Percentiles rank a stretch among this genome's conserved stretches.
phyloP scores from a whole-genome alignment of 2,888 invertebrate genomes.

The Acanthococcus lagerstroemiae region DNA sequence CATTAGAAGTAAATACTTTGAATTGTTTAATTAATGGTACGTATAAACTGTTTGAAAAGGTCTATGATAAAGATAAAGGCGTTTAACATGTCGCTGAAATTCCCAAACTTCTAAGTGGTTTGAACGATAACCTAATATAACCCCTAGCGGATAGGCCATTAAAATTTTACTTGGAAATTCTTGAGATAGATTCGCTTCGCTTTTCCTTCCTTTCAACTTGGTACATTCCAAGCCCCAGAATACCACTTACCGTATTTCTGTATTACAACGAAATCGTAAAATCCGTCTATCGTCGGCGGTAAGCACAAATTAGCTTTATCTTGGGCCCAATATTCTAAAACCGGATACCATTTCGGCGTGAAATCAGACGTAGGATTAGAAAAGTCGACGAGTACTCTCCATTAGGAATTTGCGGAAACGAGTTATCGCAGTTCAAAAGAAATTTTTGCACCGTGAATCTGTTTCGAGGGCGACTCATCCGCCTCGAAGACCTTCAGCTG shows the following conservation, averaged over 20 bases:
- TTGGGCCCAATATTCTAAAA: constrained; percentile 4
- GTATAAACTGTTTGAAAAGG: constrained; percentile 25
- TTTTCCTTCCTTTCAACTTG: constrained; percentile 8
- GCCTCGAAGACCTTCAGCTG: too few species aligned
- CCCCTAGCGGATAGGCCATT: constrained; percentile 25
- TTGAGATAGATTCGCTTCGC: constrained; percentile 25
- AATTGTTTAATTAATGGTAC: constrained; percentile 27
- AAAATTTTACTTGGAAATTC: constrained; percentile 30
- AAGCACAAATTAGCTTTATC: constrained; percentile 18
- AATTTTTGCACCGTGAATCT: too few species aligned
- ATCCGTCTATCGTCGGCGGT: not conserved
- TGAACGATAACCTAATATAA: constrained; percentile 22
- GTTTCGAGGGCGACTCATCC: too few species aligned
- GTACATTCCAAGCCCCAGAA: not conserved
- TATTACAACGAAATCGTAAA: constrained; percentile 11
- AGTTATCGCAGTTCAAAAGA: too few species aligned
- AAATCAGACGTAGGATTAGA: too few species aligned
- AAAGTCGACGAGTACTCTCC: too few species aligned
- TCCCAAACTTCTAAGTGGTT: constrained; percentile 26
- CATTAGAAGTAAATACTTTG: too few species aligned
- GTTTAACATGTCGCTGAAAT: constrained; percentile 24
- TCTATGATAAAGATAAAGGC: constrained; percentile 26
- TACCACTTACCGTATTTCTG: not conserved
- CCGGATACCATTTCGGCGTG: constrained; percentile 6
- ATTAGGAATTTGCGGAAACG: too few species aligned